A percentile compares a stretch with the other conserved stretches of the same genome.
Conservation (phyloP, 2,113 vertebrate species). For the Harpagus bidentatus region DNA sequence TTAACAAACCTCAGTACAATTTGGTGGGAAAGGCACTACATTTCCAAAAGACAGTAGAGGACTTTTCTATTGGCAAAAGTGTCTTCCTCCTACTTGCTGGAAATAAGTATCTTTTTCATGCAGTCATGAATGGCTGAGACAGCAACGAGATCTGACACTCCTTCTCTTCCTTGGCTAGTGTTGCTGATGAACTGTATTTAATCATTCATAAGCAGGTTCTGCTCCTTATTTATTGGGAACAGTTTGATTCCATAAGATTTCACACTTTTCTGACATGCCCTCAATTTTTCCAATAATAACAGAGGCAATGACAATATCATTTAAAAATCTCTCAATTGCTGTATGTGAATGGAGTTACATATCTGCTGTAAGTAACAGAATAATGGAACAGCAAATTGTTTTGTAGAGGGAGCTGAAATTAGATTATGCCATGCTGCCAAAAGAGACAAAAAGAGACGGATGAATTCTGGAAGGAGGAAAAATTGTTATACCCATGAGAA, state of each 20-base stretch:
- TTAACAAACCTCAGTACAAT: not conserved
- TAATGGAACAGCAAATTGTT: conserved; percentile 45
- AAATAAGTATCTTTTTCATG: not conserved
- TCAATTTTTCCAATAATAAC: conserved; percentile 63
- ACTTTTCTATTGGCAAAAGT: not conserved
- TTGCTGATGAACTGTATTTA: conserved; percentile 46
- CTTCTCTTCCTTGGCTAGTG: conserved; percentile 23
- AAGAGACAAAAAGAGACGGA: conserved; percentile 9
- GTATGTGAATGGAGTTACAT: conserved; percentile 7
- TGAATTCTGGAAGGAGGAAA: conserved; percentile 18
- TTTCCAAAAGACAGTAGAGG: not conserved
- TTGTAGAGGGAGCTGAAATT: conserved; percentile 35
- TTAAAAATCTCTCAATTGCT: conserved; percentile 51
- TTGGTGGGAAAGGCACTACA: not conserved
- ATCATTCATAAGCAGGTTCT: conserved; percentile 53
- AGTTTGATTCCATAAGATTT: conserved; percentile 46
- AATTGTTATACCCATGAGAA: not conserved
- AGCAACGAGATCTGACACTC: not conserved
- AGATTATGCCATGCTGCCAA: not conserved
- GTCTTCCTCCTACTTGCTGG: not conserved
- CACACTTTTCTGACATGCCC: conserved; percentile 44
- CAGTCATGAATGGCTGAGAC: not conserved
- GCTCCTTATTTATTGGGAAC: conserved; percentile 46
- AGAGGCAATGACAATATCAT: conserved; percentile 51
- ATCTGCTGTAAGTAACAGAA: conserved; percentile 48